Base-by-base conservation (phyloP, 2,797 vertebrate genomes). In the Vespertilio murinus region DNA sequence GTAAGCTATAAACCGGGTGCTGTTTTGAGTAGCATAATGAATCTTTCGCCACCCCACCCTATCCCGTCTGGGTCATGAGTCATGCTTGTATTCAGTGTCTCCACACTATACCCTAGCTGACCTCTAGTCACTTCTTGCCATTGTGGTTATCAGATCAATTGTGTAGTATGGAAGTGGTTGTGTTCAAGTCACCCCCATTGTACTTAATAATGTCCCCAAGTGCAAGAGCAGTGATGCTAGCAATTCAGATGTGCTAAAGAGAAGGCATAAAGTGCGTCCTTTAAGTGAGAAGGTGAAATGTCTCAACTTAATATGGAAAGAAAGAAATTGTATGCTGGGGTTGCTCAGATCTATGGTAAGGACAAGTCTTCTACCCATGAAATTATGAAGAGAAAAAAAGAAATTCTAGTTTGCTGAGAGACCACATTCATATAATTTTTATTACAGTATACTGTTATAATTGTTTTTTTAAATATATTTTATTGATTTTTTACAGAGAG, bases 101-200 rank as follows among this genome's bases (percentile, higher is more conserved):
- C 28, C 2, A 1, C 1, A 7, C 28, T 45, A 4, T 61, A 14
- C 5, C 18, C 28, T 23, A 25, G 20, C 28, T 16, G 20, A 1
- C 30, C 30, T 25, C 16, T 45, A 23, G 30, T 64, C 30, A 23
- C 59, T 47, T 47, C 5, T 13, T 33, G 42, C 8, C 1, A 5
- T 82, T 42, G 45, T 10, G 79, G 61, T 17, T 65, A 25, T 65
- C 42, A 65, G 59, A 23, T 35, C 22, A 33, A 17, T 8, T 25
- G 42, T 64, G 30, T 7, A 13, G 12, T 17, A 6, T 10, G 4
- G 2, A n/a, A 25, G 30, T 47, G 30, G 7, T 35, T 45, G 40
- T 33, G 11, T 23, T 64, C 40, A 45, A 59, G 56, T 22, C 8
- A 9, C 17, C 28, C 38, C 45, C 16, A 65, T 33, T 47, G n/a